Base-by-base conservation (phyloP, 2,797 vertebrate species). In the Enteromius paludinosus region DNA sequence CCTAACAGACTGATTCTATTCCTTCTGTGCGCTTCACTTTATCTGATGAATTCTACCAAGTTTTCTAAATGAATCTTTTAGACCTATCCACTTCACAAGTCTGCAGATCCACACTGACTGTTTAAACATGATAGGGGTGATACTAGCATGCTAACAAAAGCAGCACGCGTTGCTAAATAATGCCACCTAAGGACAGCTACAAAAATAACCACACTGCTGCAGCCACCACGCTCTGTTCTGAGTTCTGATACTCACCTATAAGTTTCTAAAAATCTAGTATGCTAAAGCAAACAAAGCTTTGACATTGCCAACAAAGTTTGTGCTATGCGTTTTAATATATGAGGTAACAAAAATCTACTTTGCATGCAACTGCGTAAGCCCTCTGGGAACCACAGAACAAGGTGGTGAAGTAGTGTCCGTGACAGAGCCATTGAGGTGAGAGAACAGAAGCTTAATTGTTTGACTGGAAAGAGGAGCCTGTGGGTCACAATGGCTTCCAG, bases 361-460 rank as follows among this genome's bases (percentile, higher is more conserved):
- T 74, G 52, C 62, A 49, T 73, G 23, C 33, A 23, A 62, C 64
- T 41, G 28, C 45, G 10, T 45, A 43, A 78, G 10, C 64, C 70
- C 30, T n/a, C 49, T 17, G 54, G 38, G 35, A 68, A 41, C 30
- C 30, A 59, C 35, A 38, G 54, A 52, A 52, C 70, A 3, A 78
- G 33, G 64, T 70, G 33, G 33, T 70, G 59, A 69, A 80, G 81
- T 6, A 47, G 45, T 56, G 62, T 56, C 45, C 14, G 28, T 61
- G 65, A 71, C 25, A 25, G 85, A 45, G 64, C 23, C 35, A 59
- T 78, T 74, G 28, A 59, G 75, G 49, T 33, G 45, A 71, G 56
- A 35, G 56, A 86, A 86, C 81, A 86, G 77, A 35, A 65, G 62
- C 76, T 64, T 56, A 38, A 74, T 83, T 85, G 71, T 86, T 61